These are phyloP conservation scores for Dryas iulia DNA, from an alignment of 1,140 invertebrate species.

Conservation along the genomic window DNA sequence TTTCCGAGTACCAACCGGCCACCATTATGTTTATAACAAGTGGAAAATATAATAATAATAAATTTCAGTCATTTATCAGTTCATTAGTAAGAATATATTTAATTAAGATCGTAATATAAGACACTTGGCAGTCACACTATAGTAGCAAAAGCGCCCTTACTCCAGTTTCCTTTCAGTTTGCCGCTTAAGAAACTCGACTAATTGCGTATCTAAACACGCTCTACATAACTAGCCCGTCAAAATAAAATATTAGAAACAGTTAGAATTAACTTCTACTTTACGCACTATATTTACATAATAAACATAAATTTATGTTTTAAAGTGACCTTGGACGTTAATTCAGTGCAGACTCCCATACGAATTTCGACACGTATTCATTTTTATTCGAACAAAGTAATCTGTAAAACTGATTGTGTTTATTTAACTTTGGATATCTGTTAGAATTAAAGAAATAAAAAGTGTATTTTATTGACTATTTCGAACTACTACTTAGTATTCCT, in stretches of 20 bases:
- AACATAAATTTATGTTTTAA: constrained; percentile 1
- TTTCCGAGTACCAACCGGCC: too few relatives aligned
- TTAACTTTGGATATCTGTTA: constrained; percentile 6
- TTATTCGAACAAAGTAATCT: constrained; percentile 11
- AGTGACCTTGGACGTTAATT: not conserved
- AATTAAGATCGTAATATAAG: too few relatives aligned
- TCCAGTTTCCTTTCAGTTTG: not conserved
- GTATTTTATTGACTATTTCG: not conserved
- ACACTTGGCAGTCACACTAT: not conserved
- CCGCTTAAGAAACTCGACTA: not conserved
- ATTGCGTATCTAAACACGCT: not conserved
- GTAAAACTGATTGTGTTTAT: constrained; percentile 4
- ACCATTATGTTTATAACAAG: too few relatives aligned
- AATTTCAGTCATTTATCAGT: too few relatives aligned
- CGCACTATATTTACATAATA: constrained; percentile 2
- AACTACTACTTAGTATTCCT: too few relatives aligned
- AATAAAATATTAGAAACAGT: not conserved
- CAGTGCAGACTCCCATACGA: not conserved
- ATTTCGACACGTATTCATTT: constrained; percentile 2
- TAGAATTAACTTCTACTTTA: not conserved
- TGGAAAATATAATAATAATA: too few relatives aligned
- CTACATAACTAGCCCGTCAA: not conserved
- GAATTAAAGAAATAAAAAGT: not conserved
- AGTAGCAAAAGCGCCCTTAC: not conserved
- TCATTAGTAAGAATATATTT: too few relatives aligned